phyloP scores from a whole-genome alignment of 2,888 invertebrate species.

The Crepidodera aurea region DNA sequence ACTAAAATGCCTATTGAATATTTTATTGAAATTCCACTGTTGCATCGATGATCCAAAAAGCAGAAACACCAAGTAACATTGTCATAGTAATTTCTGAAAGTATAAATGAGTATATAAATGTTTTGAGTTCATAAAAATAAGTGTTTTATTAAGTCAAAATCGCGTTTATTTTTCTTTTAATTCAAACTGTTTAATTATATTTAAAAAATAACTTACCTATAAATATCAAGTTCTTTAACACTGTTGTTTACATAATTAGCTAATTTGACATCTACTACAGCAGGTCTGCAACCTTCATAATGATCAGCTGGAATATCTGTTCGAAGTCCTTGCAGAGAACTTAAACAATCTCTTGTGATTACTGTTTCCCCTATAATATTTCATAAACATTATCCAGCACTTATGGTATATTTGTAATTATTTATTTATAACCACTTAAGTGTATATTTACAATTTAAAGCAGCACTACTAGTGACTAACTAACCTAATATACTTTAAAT shows the following conservation, averaged over 20 bases:
- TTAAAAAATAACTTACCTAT: constrained; percentile 73
- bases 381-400: no score
- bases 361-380: constrained; percentile 74
- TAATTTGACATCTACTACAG: constrained; percentile 79
- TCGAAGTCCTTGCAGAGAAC: constrained; percentile 77
- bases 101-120: no score
- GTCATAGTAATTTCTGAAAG: constrained; percentile 79
- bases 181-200: no score
- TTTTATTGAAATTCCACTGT: constrained; percentile 56
- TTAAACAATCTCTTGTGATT: constrained; percentile 86
- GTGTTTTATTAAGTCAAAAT: no score
- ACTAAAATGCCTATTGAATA: constrained; percentile 42
- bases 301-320: constrained; percentile 91
- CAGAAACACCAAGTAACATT: constrained; percentile 89
- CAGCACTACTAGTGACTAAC: no score
- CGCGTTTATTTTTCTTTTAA: no score
- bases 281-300: constrained; percentile 88
- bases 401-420: no score
- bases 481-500: no score
- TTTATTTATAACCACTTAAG: no score
- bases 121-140: no score
- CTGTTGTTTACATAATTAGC: constrained; percentile 89
- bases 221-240: constrained; percentile 84
- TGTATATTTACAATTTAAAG: no score
- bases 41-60: constrained; percentile 90